These are phyloP conservation scores for Prionailurus bengalensis DNA, from an alignment of 2,113 vertebrate species.

Conservation along the genomic window DNA sequence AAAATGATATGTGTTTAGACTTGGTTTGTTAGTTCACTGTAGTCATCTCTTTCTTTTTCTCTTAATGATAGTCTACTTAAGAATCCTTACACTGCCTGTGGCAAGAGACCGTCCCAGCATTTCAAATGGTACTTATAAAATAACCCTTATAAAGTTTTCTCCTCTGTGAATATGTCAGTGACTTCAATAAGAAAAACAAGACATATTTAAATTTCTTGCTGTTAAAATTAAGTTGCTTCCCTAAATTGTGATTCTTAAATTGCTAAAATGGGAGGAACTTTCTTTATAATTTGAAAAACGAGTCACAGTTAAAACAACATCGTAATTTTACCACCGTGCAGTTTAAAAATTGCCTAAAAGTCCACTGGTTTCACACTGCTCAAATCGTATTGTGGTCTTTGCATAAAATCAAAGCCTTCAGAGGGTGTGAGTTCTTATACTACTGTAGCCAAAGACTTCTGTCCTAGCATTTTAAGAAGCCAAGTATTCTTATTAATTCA, in stretches of 20 bases:
- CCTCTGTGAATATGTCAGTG: neutral
- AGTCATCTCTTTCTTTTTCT: neutral
- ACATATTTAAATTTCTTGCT: neutral
- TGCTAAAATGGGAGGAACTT: conserved; percentile 74
- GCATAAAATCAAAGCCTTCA: neutral
- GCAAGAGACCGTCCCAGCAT: neutral
- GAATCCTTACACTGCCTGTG: neutral
- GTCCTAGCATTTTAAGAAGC: neutral
- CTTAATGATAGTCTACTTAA: conserved; percentile 33
- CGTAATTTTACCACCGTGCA: conserved; percentile 71
- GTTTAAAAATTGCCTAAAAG: conserved; percentile 71
- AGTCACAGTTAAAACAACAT: conserved; percentile 64
- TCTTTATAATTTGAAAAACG: conserved; percentile 70
- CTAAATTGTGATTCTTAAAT: conserved; percentile 71
- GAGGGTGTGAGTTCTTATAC: neutral
- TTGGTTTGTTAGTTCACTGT: neutral
- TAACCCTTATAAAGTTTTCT: neutral
- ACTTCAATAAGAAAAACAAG: conserved; percentile 1
- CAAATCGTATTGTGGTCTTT: neutral
- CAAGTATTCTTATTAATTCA: neutral
- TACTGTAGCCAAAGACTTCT: neutral
- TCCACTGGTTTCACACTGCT: neutral
- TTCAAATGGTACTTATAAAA: neutral
- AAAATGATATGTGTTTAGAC: neutral
- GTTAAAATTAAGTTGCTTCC: conserved; percentile 19